Percentiles rank a stretch among this genome's conserved stretches.
Evolutionary conservation across 2,113 vertebrate species (phyloP).

Genomic region (Zosterops pallidus): DNA sequence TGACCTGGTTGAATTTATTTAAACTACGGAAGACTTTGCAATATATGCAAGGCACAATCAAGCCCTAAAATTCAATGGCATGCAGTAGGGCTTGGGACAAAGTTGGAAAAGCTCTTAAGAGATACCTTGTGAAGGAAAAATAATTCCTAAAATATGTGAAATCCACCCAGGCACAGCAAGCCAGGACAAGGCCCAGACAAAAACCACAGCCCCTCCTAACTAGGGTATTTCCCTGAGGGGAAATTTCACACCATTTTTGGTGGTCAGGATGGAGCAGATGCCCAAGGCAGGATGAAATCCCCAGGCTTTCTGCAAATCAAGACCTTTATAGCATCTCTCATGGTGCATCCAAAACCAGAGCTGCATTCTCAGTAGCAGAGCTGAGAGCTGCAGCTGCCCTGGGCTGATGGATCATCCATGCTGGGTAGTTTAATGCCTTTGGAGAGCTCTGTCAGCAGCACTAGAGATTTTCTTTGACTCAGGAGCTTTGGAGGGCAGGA

Average conservation of each 20-base stretch:
- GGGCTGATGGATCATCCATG: rapidly evolving
- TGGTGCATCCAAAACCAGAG: background rate
- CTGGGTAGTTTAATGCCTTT: background rate
- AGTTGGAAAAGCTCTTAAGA: background rate
- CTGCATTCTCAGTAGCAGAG: background rate
- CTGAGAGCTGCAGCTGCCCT: background rate
- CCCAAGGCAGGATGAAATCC: background rate
- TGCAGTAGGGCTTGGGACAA: background rate
- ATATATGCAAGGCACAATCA: constrained; percentile 4
- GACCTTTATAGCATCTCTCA: background rate
- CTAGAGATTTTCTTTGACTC: background rate
- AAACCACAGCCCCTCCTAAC: background rate
- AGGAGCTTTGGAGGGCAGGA: background rate
- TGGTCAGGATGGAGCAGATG: background rate
- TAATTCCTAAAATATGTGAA: background rate
- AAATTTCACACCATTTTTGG: background rate
- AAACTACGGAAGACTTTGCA: background rate
- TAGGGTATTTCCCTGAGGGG: background rate
- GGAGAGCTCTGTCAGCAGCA: background rate
- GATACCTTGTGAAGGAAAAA: background rate
- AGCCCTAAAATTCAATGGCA: background rate
- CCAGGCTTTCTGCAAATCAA: background rate
- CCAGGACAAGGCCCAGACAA: background rate
- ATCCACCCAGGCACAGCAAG: background rate
- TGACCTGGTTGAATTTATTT: background rate